Base-by-base conservation (phyloP, 2,797 vertebrate species). In the Phoeniculus purpureus region DNA sequence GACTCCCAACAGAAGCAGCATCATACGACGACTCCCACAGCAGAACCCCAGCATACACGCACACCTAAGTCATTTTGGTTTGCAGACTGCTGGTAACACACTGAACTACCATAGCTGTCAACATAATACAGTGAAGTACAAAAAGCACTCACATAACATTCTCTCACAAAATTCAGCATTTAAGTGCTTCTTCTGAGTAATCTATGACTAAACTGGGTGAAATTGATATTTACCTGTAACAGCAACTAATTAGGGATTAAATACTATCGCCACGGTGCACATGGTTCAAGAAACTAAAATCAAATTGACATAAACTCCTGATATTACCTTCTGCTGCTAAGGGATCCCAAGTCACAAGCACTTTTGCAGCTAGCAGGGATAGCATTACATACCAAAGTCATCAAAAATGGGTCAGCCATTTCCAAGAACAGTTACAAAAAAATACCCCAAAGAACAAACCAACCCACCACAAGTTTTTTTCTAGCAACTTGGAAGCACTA, bases 401-500 rank as follows among this genome's bases (percentile, higher is more conserved):
- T 92, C 78, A 94, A 91, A 96, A 94, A 85, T 16, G 65, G 86
- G 58, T 71, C 81, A 51, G 81, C 22, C 65, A 67, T 82, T 93
- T 93, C 84, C 83, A 94, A 89, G 84, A 94, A 93, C 15, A 43
- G 14, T 43, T 43, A 40, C 40, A 40, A 40, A 40, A 40, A 40
- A 40, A n/a, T n/a, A n/a, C n/a, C 43, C 43, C 43, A 43, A 43
- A 43, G 37, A 37, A 37, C 37, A 37, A 37, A 8, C 37, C 37
- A 37, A 43, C 43, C 43, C 43, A 43, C 43, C 43, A 43, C 43
- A 66, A 4, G 23, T 37, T 32, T 6, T 32, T 79, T 90, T 54
- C 65, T 74, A 80, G 65, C 15, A 64, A 73, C 64, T 91, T 92
- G 71, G 81, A 94, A 90, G 43, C 54, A 80, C 21, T 34, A 66